Evolutionary conservation across 2,797 vertebrate species (phyloP).

Genomic region (Poecilia gillii): DNA sequence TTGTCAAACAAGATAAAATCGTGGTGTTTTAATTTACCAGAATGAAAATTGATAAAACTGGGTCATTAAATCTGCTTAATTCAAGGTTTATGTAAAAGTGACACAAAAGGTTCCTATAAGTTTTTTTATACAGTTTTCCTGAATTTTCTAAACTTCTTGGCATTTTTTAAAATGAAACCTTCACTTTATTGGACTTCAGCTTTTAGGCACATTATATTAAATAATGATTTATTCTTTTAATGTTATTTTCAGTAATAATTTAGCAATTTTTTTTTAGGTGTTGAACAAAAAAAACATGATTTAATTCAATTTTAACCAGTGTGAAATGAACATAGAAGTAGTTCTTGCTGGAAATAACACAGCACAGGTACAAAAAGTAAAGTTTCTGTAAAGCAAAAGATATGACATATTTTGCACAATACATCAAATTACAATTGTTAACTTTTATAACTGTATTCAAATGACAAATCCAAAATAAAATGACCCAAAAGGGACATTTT

Average conservation of each 20-base stretch:
- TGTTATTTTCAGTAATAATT: neutral
- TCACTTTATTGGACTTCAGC: neutral
- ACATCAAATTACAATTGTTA: neutral
- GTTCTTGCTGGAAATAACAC: neutral
- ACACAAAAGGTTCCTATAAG: neutral
- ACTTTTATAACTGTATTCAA: neutral
- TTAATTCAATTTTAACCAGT: neutral
- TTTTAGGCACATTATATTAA: neutral
- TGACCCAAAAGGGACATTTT: neutral
- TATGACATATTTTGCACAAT: neutral
- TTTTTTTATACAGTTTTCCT: neutral
- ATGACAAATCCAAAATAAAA: neutral
- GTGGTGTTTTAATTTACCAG: neutral
- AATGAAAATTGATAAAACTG: neutral
- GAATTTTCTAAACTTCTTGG: neutral
- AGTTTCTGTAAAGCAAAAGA: neutral
- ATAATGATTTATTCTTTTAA: neutral
- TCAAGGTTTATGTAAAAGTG: neutral
- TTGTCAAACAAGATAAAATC: neutral
- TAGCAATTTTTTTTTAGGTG: neutral
- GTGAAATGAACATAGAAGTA: neutral
- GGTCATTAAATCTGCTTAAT: neutral
- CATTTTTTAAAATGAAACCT: neutral
- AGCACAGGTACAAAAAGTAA: neutral
- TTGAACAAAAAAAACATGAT: neutral